phyloP scores from a whole-genome alignment of 1,140 invertebrate species.

The Drosophila miranda region DNA sequence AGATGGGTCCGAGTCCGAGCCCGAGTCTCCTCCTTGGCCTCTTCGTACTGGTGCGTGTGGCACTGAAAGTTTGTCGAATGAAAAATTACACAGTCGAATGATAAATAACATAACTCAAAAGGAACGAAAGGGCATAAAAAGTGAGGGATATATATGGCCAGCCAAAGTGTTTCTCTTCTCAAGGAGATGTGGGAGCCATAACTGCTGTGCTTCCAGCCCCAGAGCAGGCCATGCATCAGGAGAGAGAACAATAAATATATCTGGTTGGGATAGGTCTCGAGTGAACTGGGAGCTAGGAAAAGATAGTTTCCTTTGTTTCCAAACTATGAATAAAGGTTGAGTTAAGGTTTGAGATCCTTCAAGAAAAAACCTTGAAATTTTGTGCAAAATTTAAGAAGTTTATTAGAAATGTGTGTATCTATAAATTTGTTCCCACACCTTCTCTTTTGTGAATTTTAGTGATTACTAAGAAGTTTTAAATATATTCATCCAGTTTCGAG shows the following conservation, averaged over 20 bases:
- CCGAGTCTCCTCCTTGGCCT: background rate
- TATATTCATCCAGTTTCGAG: no score
- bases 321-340: background rate
- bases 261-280: constrained; percentile 7
- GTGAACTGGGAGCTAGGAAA: background rate
- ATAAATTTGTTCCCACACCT: no score
- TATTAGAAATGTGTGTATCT: no score
- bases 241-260: background rate
- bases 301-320: no score
- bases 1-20: constrained; percentile 2
- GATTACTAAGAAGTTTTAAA: no score
- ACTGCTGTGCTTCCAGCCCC: constrained; percentile 11
- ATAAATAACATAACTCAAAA: constrained; percentile 70
- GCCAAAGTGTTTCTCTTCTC: constrained; percentile 2
- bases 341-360: no score
- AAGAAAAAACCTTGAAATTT: no score
- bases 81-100: constrained; percentile 71
- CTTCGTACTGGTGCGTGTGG: constrained; percentile 33
- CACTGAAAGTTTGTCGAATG: constrained; percentile 56
- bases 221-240: background rate
- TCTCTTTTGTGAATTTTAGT: no score
- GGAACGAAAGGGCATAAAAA: constrained; percentile 36
- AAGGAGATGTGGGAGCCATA: constrained; percentile 25
- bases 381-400: no score
- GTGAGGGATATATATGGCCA: background rate